Evolutionary conservation across 1,140 invertebrate species (phyloP).

Genomic region (Lepidotrigona ventralis): DNA sequence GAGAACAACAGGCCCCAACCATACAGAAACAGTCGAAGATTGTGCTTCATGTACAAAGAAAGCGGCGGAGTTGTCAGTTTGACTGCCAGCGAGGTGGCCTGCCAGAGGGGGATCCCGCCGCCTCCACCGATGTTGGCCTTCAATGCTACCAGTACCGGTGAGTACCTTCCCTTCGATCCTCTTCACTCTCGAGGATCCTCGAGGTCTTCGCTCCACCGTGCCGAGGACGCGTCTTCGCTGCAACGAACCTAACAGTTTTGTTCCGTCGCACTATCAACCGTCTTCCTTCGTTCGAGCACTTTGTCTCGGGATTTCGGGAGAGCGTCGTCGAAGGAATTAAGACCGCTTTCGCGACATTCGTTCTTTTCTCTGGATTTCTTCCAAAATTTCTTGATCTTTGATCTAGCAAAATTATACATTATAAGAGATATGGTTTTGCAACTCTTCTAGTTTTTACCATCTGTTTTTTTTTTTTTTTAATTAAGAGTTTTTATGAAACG

Average conservation of each 20-base stretch:
- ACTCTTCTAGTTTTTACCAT: background rate
- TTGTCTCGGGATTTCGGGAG: slow-evolving; percentile 32
- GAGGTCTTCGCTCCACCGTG: slow-evolving; percentile 5
- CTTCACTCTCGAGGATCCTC: slow-evolving; percentile 46
- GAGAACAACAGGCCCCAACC: slow-evolving; percentile 77
- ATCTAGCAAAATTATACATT: no score
- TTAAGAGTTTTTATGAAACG: no score
- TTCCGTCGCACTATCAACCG: background rate
- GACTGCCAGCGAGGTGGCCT: slow-evolving; percentile 80
- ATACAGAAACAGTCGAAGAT: slow-evolving; percentile 79
- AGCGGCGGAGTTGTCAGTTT: slow-evolving; percentile 79
- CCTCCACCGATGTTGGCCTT: slow-evolving; percentile 79
- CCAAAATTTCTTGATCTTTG: background rate
- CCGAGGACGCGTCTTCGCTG: slow-evolving; percentile 1
- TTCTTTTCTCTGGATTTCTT: background rate
- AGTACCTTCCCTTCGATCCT: slow-evolving; percentile 56
- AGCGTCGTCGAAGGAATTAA: no score
- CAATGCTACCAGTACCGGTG: slow-evolving; percentile 82
- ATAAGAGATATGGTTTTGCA: background rate
- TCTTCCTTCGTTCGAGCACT: slow-evolving; percentile 20
- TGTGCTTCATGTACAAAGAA: slow-evolving; percentile 82
- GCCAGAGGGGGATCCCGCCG: slow-evolving; percentile 79
- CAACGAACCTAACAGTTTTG: slow-evolving; percentile 37
- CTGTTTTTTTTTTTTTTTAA: no score
- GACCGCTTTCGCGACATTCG: background rate